These are phyloP conservation scores for Nestor notabilis DNA, from an alignment of 2,113 vertebrate species.

Conservation along the genomic window DNA sequence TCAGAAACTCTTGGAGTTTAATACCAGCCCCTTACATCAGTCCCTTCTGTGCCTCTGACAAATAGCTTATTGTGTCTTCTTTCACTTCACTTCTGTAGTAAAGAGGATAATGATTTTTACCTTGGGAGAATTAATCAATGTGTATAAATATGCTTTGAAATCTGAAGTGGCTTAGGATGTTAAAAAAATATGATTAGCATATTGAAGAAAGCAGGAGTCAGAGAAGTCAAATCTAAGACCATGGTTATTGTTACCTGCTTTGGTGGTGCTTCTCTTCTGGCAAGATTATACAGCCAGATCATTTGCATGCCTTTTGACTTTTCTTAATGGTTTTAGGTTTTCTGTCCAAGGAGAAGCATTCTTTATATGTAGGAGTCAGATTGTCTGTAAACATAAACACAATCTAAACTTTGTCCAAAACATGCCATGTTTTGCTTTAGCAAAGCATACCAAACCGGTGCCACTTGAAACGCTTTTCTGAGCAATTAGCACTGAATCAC, in stretches of 20 bases:
- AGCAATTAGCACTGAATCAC: conserved; percentile 5
- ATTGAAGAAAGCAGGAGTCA: not conserved
- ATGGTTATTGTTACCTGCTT: not conserved
- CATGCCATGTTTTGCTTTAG: not conserved
- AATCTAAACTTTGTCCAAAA: not conserved
- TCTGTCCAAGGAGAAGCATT: not conserved
- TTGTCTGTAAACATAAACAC: conserved; percentile 48
- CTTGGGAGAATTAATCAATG: not conserved
- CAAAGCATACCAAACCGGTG: not conserved
- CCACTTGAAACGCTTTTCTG: not conserved
- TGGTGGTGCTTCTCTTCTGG: not conserved
- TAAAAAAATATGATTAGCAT: not conserved
- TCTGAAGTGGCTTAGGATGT: not conserved
- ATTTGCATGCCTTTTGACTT: conserved; percentile 24
- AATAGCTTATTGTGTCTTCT: not conserved
- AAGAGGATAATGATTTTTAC: not conserved
- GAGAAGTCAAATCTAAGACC: not conserved
- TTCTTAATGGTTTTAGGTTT: not conserved
- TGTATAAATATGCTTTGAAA: not conserved
- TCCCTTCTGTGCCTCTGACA: not conserved
- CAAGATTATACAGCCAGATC: not conserved
- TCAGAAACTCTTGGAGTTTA: not conserved
- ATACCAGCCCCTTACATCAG: not conserved
- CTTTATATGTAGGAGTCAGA: not conserved
- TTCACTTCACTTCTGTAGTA: not conserved